These are phyloP conservation scores for Limnephilus auricula DNA, from an alignment of 2,888 invertebrate species.

Conservation along the genomic window DNA sequence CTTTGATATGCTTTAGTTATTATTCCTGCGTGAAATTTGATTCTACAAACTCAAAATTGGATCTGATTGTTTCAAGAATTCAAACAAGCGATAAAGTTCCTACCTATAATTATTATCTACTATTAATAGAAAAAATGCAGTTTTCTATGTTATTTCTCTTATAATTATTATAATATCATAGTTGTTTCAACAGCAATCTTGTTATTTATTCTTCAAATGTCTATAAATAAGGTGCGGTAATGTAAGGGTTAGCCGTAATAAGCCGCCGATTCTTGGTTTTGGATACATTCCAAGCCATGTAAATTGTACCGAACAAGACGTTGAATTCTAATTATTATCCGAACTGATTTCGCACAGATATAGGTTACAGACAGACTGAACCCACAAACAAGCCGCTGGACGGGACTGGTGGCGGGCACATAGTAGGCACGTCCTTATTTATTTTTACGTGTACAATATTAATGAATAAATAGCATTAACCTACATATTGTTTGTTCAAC, in stretches of 20 bases:
- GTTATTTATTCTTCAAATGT: neutral
- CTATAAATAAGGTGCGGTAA: neutral
- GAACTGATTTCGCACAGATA: neutral
- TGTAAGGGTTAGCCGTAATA: neutral
- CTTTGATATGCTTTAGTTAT: too few relatives aligned
- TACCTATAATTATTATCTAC: too few relatives aligned
- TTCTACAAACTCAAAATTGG: too few relatives aligned
- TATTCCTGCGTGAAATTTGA: too few relatives aligned
- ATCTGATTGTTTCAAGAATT: too few relatives aligned
- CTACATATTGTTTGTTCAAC: neutral
- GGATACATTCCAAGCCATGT: neutral
- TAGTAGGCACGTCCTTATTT: neutral
- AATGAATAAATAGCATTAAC: neutral
- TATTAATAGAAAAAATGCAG: too few relatives aligned
- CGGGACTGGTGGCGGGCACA: neutral
- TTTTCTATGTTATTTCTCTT: too few relatives aligned
- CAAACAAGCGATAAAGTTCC: too few relatives aligned
- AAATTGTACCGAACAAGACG: neutral
- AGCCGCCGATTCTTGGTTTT: neutral
- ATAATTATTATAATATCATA: neutral
- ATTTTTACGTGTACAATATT: neutral
- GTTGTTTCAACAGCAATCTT: neutral
- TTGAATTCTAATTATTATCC: neutral
- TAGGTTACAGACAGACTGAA: neutral
- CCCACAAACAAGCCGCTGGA: neutral